phyloP scores from a whole-genome alignment of 2,797 vertebrate species.

The Sphenodon punctatus region DNA sequence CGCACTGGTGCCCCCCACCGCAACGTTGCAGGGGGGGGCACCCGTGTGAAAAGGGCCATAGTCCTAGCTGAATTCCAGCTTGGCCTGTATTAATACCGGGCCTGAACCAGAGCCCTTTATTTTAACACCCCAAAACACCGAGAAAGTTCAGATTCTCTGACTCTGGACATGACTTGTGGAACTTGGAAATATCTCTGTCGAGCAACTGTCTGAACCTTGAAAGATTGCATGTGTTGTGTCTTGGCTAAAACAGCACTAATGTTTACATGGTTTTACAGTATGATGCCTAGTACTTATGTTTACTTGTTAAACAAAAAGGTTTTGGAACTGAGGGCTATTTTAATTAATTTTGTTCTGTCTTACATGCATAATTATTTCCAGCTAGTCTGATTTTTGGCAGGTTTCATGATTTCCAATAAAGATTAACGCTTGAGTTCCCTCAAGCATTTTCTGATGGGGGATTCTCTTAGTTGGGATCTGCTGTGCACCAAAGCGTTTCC shows the following conservation, averaged over 20 bases:
- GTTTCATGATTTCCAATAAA: constrained; percentile 63
- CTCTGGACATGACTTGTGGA: background rate
- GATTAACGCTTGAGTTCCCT: constrained; percentile 51
- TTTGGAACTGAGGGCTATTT: constrained; percentile 43
- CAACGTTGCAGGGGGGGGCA: too few relatives aligned
- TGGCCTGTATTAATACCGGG: background rate
- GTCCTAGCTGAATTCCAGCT: background rate
- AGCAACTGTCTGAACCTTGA: background rate
- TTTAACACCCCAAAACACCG: constrained; percentile 1
- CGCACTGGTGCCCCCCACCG: too few relatives aligned
- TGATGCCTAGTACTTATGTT: constrained; percentile 1
- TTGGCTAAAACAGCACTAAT: background rate
- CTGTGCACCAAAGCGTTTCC: constrained; percentile 70
- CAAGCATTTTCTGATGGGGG: constrained; percentile 48
- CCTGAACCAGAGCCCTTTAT: background rate
- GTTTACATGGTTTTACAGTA: background rate
- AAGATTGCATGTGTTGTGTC: background rate
- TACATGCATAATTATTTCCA: constrained; percentile 55
- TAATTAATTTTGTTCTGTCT: constrained; percentile 50
- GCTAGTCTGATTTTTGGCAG: constrained; percentile 23
- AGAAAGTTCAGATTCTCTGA: background rate
- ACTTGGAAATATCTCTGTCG: background rate
- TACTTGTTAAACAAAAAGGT: constrained; percentile 41
- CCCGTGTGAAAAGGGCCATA: too few relatives aligned
- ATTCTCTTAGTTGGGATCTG: constrained; percentile 56